A percentile compares a stretch with the other conserved stretches of the same genome.
Conservation (phyloP, 2,888 invertebrate species). For the Phalera bucephala region DNA sequence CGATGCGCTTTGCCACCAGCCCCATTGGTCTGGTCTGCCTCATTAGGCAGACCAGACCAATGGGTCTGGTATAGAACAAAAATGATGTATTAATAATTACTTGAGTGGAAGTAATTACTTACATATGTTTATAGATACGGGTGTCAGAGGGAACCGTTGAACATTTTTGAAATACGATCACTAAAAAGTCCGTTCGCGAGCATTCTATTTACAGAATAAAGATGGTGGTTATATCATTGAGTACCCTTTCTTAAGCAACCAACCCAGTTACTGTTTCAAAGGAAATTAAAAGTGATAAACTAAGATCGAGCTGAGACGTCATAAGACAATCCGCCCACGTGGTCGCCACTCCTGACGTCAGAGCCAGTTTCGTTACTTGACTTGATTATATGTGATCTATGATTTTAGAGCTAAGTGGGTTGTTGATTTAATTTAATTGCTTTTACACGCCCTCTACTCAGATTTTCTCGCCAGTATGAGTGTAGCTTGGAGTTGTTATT, state of each 20-base stretch:
- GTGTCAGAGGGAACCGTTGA: no score
- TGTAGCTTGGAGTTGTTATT: slow-evolving; percentile 5
- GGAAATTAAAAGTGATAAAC: slow-evolving; percentile 9
- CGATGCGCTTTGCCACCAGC: no score
- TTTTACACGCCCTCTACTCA: slow-evolving; percentile 15
- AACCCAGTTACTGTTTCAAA: neutral
- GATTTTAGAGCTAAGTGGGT: slow-evolving; percentile 21
- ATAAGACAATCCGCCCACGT: slow-evolving; percentile 23
- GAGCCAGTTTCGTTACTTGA: slow-evolving; percentile 6
- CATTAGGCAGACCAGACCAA: no score
- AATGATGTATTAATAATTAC: no score
- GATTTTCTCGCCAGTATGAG: slow-evolving; percentile 7
- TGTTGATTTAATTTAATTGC: slow-evolving; percentile 24
- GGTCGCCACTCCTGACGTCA: slow-evolving; percentile 26
- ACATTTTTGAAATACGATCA: no score
- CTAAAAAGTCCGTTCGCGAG: no score
- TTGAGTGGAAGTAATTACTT: no score
- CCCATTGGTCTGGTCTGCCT: no score
- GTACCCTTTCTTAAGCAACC: neutral
- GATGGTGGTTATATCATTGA: neutral
- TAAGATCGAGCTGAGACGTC: slow-evolving; percentile 28
- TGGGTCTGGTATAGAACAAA: no score
- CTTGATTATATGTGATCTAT: slow-evolving; percentile 7
- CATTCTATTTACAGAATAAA: no score
- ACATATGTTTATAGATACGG: no score